Evolutionary conservation across 53 echinoderm and acorn worm species (phyloP), one percentile per base, ranked within the genome.

Genomic region (Apostichopus leukothele): DNA sequence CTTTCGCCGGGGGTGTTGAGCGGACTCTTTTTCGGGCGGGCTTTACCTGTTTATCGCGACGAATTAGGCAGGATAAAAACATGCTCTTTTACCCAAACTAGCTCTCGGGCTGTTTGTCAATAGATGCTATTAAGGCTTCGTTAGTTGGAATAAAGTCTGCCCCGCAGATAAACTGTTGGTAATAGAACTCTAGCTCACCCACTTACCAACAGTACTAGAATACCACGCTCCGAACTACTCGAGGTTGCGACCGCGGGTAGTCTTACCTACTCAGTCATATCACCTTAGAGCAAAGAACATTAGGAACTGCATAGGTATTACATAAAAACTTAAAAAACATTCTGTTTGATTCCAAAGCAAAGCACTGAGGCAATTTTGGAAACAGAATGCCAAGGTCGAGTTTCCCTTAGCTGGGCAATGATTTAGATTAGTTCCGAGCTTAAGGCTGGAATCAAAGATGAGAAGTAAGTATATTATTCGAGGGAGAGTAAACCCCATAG

Each of bases 81-180:
- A 57, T 81, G 81, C 81, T 81, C 59, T 81, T 52, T 52, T 59
- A 57, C 81, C 59, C 54, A 71, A 22, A 18, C 59, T 81, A 54
- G 13, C 81, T 81, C 54, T 81, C 13, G 59, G 81, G 81, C 57
- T 81, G 81, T 81, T 81, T 81, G 81, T 81, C 81, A 81, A 81
- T 81, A 81, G 81, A 81, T 54, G 81, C 59, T 81, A 81, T 81
- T 81, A 81, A 59, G 59, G 59, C 55, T 81, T 81, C 81, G 81
- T 81, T 81, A 81, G 81, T 81, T 81, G 81, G 81, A 81, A 81
- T 81, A 81, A 81, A 81, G 81, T 81, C 81, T 81, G 81, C 81
- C 81, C 81, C 81, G 81, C 81, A 81, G 81, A 81, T 81, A 81
- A 81, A 14, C 55, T 81, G 18, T 81, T 81, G 23, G 81, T 81